A percentile compares a stretch with the other conserved stretches of the same genome.
These are phyloP conservation scores for Lepus timidus DNA, from an alignment of 2,113 vertebrate genomes.

Conservation along the genomic window DNA sequence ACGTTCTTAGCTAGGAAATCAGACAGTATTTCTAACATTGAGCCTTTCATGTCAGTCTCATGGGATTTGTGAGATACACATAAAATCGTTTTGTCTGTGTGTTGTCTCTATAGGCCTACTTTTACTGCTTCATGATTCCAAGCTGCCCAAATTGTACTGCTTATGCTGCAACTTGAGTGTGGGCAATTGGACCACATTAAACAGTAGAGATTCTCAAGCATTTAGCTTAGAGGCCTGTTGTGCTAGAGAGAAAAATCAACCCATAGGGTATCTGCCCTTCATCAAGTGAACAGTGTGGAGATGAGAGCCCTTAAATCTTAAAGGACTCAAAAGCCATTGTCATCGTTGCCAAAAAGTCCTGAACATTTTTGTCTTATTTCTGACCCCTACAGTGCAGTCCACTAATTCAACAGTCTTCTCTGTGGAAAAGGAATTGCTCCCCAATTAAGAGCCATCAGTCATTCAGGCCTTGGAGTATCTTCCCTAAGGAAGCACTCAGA, in stretches of 20 bases:
- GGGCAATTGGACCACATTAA: conserved; percentile 55
- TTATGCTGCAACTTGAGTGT: conserved; percentile 48
- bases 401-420: conserved; percentile 41
- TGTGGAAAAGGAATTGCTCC: conserved; percentile 55
- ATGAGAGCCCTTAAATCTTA: conserved; percentile 73
- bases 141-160: conserved; percentile 36
- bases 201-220: conserved; percentile 47
- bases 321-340: conserved; percentile 77
- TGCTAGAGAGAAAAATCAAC: conserved; percentile 75
- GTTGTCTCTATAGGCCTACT: neutral
- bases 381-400: conserved; percentile 55
- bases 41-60: neutral
- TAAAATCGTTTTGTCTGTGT: neutral
- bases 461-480: conserved; percentile 38
- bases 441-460: conserved; percentile 72
- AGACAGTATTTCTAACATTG: conserved; percentile 37
- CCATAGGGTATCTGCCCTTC: conserved; percentile 67
- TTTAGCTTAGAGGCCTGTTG: conserved; percentile 73
- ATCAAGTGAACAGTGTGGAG: conserved; percentile 70
- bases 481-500: conserved; percentile 47
- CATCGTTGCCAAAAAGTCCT: conserved; percentile 78
- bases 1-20: conserved; percentile 44
- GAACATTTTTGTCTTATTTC: conserved; percentile 46
- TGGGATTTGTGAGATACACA: neutral
- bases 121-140: conserved; percentile 41